Conservation (phyloP, 2,113 vertebrate species). For the Tursiops truncatus region DNA sequence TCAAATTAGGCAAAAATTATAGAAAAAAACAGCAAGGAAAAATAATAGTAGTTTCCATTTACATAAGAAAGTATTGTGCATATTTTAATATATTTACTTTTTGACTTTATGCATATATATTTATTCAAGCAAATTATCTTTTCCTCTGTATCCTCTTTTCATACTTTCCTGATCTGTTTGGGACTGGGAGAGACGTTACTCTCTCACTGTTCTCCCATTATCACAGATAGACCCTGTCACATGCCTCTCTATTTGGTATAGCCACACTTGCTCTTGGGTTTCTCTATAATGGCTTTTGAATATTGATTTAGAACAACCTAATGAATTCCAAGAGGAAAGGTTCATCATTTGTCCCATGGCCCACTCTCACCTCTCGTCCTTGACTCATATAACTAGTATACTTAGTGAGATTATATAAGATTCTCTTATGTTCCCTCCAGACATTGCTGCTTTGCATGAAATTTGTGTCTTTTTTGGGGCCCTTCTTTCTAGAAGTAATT, state of each 20-base stretch:
- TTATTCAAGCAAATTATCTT: neutral
- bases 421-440: neutral
- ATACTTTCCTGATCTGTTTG: neutral
- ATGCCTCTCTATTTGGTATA: neutral
- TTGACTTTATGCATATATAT: neutral
- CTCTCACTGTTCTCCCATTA: neutral
- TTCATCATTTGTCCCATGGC: neutral
- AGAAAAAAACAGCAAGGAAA: neutral
- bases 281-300: neutral
- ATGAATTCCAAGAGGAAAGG: neutral
- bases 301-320: neutral
- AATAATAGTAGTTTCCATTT: neutral
- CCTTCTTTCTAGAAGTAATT: neutral
- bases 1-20: neutral
- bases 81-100: conserved; percentile 36
- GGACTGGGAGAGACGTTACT: neutral
- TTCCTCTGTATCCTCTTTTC: neutral
- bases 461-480: neutral
- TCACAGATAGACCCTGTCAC: neutral
- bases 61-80: neutral
- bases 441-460: neutral
- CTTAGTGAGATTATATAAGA: neutral
- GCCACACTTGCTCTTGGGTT: neutral
- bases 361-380: neutral
- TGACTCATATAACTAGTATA: neutral